Evolutionary conservation across 1,140 invertebrate species (phyloP), one percentile per base, ranked within the genome.

Genomic region (Zaprionus vittiger): DNA sequence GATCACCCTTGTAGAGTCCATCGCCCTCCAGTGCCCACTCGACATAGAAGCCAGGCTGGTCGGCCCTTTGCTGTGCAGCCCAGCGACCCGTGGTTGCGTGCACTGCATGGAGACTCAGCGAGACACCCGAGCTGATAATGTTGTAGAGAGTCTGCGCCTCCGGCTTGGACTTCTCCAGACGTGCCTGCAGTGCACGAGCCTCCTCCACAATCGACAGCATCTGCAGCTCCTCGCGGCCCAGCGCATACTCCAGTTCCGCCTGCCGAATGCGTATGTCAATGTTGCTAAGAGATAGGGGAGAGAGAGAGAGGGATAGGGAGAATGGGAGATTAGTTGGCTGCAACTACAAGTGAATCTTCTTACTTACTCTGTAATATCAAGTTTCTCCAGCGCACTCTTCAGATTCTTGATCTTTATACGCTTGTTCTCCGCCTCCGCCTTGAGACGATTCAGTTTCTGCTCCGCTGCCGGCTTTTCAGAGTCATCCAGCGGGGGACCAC

Each of bases 251-350:
- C 72, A 98, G 92, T 93, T 98, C 97, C 0, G 97, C 97, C 87
- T 98, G 97, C 79, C 97, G 96, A 84, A 98, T 98, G 72, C 97
- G 94, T n/a, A 96, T 95, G 91, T 98, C 97, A 62, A 98, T 97
- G 91, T 98, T 98, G 83, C 97, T 98, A 93, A 34, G 31, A 31
- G 20, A 20, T 1, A 20, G 20, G 20, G 20, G 20, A 20, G 5
- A 26, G 31, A 31, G 9, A 34, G 3, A 11, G 14, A 1, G 60
- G 4, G n/a, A 17, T n/a, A 63, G 24, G 0, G 0, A 7, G 12
- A 7, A 7, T 28, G 5, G 5, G n/a, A 37, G 31, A 34, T 69
- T 34, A 72, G 24, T 56, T 31, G 31, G 14, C 12, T 41, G 38
- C 57, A 79, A 56, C 47, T 67, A 17, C 22, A 28, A 20, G 1